A percentile compares a stretch with the other conserved stretches of the same genome.
These are phyloP conservation scores for Calypte anna DNA, from an alignment of 2,113 vertebrate genomes.

Conservation along the genomic window DNA sequence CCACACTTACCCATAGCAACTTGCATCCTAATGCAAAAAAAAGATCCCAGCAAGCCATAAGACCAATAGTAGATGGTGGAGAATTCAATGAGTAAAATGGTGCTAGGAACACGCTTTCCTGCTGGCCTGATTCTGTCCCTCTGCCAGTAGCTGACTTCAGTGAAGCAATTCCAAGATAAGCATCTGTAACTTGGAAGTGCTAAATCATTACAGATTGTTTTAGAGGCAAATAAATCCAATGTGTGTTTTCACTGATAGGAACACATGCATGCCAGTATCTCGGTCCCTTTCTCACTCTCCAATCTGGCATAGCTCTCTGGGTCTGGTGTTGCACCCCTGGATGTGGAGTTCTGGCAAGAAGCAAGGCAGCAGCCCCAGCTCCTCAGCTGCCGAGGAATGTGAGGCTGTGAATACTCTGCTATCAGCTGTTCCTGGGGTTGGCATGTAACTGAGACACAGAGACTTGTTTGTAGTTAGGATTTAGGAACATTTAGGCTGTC, in stretches of 20 bases:
- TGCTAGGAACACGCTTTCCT: neutral
- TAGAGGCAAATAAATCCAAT: neutral
- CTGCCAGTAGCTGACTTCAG: neutral
- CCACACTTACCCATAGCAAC: neutral
- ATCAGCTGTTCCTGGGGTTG: neutral
- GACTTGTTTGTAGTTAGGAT: neutral
- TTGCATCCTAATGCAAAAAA: neutral
- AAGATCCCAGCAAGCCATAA: neutral
- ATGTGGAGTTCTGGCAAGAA: fast-evolving
- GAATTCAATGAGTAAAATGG: neutral
- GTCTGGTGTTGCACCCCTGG: neutral
- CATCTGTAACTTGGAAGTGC: neutral
- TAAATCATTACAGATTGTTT: neutral
- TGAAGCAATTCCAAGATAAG: neutral
- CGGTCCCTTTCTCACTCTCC: neutral
- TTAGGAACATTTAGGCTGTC: neutral
- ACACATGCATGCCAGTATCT: fast-evolving
- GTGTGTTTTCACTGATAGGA: neutral
- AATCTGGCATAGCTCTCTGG: fast-evolving
- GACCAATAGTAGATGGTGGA: neutral
- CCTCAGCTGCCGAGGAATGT: fast-evolving
- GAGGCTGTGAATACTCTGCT: neutral
- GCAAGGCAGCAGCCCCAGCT: neutral
- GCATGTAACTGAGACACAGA: neutral
- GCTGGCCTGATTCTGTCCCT: neutral